Conservation (phyloP, 2,113 vertebrate genomes). For the Pyrgilauda ruficollis region DNA sequence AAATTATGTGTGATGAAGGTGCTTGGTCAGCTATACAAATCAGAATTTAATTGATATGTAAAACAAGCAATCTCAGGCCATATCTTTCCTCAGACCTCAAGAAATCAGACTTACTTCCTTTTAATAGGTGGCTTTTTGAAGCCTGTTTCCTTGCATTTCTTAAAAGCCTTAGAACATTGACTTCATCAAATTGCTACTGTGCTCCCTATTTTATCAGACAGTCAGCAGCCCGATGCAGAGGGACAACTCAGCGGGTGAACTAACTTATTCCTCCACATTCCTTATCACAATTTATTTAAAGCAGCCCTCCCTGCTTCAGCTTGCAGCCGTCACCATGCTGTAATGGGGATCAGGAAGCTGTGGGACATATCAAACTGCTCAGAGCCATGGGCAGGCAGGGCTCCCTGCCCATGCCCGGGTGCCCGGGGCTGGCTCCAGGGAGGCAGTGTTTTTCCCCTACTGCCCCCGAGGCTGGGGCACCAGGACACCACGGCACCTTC, state of each 20-base stretch:
- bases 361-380: background rate
- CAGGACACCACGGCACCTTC: accelerated
- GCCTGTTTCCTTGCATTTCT: background rate
- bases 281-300: background rate
- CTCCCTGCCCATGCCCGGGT: accelerated
- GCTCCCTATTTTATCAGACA: background rate
- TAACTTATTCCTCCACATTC: background rate
- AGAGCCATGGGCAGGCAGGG: background rate
- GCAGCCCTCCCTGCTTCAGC: background rate
- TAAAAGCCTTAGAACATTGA: background rate
- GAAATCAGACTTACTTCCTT: background rate
- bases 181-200: background rate
- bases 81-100: background rate
- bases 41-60: background rate
- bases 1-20: background rate
- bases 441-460: accelerated
- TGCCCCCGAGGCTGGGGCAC: accelerated
- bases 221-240: background rate
- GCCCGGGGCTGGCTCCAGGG: accelerated
- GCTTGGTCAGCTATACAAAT: background rate
- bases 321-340: background rate
- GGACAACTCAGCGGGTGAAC: background rate
- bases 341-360: background rate
- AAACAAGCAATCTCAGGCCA: background rate
- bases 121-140: background rate